Evolutionary conservation across 2,888 invertebrate genomes (phyloP).

Genomic region (Patella ulyssiponensis): DNA sequence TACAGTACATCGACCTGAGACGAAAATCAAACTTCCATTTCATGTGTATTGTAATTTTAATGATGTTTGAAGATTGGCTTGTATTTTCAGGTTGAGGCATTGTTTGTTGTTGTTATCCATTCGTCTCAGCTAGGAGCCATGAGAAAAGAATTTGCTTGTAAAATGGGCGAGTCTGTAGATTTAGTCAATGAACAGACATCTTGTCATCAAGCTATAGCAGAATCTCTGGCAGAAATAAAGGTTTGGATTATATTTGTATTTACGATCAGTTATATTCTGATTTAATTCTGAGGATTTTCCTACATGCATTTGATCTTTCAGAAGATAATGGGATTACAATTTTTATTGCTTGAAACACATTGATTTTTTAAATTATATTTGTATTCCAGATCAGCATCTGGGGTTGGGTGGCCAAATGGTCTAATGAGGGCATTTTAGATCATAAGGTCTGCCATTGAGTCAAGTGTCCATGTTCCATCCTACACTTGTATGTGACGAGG

Average conservation of each 20-base stretch:
- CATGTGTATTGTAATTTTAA: not conserved
- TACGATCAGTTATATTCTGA: too few relatives aligned
- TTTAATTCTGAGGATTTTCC: too few relatives aligned
- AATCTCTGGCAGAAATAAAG: conserved; percentile 78
- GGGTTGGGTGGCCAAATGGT: too few relatives aligned
- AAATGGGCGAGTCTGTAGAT: conserved; percentile 64
- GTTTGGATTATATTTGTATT: conserved; percentile 34
- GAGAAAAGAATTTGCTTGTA: conserved; percentile 66
- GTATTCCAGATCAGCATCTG: too few relatives aligned
- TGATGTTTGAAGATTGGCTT: not conserved
- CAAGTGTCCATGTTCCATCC: too few relatives aligned
- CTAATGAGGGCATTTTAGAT: too few relatives aligned
- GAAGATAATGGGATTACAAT: too few relatives aligned
- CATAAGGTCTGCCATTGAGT: too few relatives aligned
- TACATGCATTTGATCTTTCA: too few relatives aligned
- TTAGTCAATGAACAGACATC: conserved; percentile 73
- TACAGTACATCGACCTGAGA: not conserved
- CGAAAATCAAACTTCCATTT: not conserved
- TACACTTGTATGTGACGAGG: too few relatives aligned
- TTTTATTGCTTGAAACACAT: too few relatives aligned
- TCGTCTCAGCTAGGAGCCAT: conserved; percentile 69
- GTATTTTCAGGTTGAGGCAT: conserved; percentile 70
- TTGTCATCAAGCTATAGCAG: conserved; percentile 77
- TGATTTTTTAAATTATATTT: too few relatives aligned
- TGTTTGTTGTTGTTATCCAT: conserved; percentile 73